Evolutionary conservation across 2,888 invertebrate genomes (phyloP).

Genomic region (Mycogona germanica): DNA sequence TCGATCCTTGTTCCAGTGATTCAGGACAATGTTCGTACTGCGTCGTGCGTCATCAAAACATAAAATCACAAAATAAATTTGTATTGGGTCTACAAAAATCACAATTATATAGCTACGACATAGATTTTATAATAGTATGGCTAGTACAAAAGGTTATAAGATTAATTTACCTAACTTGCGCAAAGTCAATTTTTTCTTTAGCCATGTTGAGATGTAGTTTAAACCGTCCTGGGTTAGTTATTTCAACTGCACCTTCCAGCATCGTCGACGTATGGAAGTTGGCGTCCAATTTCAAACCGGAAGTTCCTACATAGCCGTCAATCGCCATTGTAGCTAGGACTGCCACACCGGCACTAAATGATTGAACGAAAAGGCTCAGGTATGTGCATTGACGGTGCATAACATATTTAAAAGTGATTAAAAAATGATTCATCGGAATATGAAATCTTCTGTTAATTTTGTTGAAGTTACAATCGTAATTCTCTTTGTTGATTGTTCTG

Average conservation of each 20-base stretch:
- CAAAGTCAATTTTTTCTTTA: constrained; percentile 66
- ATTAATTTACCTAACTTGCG: constrained; percentile 1
- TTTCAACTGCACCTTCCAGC: constrained; percentile 55
- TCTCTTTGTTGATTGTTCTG: no score
- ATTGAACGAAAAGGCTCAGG: not conserved
- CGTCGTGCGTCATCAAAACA: no score
- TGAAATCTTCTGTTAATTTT: no score
- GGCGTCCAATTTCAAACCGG: constrained; percentile 71
- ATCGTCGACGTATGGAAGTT: constrained; percentile 74
- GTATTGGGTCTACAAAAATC: not conserved
- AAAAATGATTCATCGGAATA: no score
- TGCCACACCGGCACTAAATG: constrained; percentile 62
- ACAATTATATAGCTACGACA: not conserved
- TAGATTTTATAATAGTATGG: not conserved
- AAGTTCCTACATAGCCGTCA: constrained; percentile 61
- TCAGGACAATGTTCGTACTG: constrained; percentile 7
- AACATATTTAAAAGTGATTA: no score
- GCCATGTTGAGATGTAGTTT: constrained; percentile 67
- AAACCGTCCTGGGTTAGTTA: constrained; percentile 52
- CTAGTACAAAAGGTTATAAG: not conserved
- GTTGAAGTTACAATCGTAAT: no score
- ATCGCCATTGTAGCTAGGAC: constrained; percentile 74
- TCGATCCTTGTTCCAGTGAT: not conserved
- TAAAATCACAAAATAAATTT: not conserved
- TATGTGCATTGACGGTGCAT: not conserved